Evolutionary conservation across 1,140 invertebrate genomes (phyloP), one percentile per base, ranked within the genome.

Genomic region (Calephelis nemesis): DNA sequence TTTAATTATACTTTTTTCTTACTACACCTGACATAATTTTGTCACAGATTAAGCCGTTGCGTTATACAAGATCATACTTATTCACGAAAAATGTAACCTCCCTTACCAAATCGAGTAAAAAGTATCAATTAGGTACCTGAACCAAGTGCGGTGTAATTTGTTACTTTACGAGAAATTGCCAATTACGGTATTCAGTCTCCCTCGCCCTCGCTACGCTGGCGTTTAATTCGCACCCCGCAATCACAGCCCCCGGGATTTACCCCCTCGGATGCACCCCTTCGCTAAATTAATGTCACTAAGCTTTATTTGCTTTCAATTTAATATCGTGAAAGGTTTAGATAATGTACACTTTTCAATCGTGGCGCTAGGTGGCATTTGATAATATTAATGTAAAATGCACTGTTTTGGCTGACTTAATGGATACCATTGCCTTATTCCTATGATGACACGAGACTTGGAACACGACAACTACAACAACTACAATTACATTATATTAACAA

Each of bases 171-270:
- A 47, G 62, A 65, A 68, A 72, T 74, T 72, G 75, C 45, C 75
- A 76, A 76, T 76, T 74, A 76, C 68, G 19, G 75, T 67, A 47
- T 62, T 40, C 69, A 52, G 12, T 58, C 70, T 68, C 68, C 39
- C 68, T 15, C 64, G 52, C 47, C 58, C 69, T 58, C 13, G 13
- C 65, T 67, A 47, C 15, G 47, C 63, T 54, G 58, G 67, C 52
- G 15, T 67, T 70, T 67, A 71, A 63, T 67, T 58, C 40, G 67
- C 50, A 54, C 49, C 60, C 62, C 68, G 13, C 42, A 45, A 45
- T 45, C 42, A 45, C 42, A 15, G 47, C 70, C 63, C 73, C 39
- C 58, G 72, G 70, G 67, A 67, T 49, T 42, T 4, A 4, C 12
- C 12, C 42, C 40, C 9, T 13, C n/a, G 9, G 19, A 13, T n/a